Base-by-base conservation (phyloP, 2,113 vertebrate genomes). In the Zosterops japonicus region DNA sequence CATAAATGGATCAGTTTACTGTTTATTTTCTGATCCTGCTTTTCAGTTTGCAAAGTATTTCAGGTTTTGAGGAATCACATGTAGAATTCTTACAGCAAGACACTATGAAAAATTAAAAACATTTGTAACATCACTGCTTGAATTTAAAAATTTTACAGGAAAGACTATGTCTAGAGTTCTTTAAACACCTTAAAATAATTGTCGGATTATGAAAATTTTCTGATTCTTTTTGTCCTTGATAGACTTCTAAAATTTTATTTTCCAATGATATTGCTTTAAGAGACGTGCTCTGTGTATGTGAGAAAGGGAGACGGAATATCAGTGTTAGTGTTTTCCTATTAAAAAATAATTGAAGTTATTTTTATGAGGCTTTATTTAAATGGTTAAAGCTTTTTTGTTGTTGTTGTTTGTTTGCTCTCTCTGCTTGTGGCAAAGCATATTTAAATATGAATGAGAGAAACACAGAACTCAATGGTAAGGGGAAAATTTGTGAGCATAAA, bases 361-460 rank as follows among this genome's bases (percentile, higher is more conserved):
- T 95, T 95, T 93, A 88, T 41, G 88, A 91, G 64, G 2, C 63
- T 90, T 93, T 84, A 53, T 93, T 95, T 86, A 93, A 96, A 87
- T 88, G 49, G 50, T 69, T 95, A 70, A 89, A 80, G 11, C 3
- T 63, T 67, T 91, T 94, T 69, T 86, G 39, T 39, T 39, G 39
- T 39, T 39, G 39, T 39, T 39, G 39, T 69, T 28, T 61, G 63
- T 96, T 89, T 90, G 47, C 22, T 95, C 36, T 69, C 87, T 88
- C 83, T 83, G 74, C 78, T 89, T 95, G 88, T 91, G 74, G 87
- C 70, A 74, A 96, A 94, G 47, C 56, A 91, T 86, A 76, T 96
- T 97, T 96, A 97, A 96, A 95, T 96, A 96, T 96, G 97, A 96
- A 97, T 44, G 82, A 90, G 78, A 92, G 74, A 91, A 97, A 91